These are phyloP conservation scores for Pseudeuparius sepicola DNA, from an alignment of 2,888 invertebrate species.

Conservation along the genomic window DNA sequence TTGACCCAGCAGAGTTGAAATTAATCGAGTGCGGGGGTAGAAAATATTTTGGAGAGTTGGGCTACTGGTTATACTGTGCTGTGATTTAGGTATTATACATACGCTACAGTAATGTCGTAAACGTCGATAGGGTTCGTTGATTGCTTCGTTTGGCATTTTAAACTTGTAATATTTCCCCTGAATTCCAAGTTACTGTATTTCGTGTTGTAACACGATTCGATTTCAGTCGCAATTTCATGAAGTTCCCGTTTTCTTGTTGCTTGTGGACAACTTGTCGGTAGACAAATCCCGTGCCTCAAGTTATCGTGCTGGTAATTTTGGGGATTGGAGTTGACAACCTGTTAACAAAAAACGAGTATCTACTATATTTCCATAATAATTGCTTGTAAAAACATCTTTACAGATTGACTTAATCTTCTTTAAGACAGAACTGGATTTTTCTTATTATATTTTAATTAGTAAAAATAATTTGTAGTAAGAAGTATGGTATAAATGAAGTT, in stretches of 20 bases:
- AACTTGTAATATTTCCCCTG: slow-evolving; percentile 22
- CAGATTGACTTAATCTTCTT: no score
- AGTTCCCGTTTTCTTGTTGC: background rate
- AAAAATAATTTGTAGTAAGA: no score
- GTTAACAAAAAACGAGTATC: slow-evolving; percentile 1
- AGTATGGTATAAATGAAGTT: no score
- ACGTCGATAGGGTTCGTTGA: slow-evolving; percentile 22
- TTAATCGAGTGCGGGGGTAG: no score
- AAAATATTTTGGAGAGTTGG: no score
- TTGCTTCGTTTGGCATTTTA: slow-evolving; percentile 26
- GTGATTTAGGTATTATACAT: no score
- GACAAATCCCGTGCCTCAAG: slow-evolving; percentile 29
- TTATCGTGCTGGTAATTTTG: slow-evolving; percentile 27
- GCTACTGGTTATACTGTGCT: no score
- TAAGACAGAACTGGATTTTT: no score
- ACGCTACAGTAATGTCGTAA: slow-evolving; percentile 27
- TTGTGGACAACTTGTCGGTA: slow-evolving; percentile 26
- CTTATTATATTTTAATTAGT: no score
- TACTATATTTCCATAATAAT: no score
- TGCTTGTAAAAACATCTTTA: no score
- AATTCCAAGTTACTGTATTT: slow-evolving; percentile 25
- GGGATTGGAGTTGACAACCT: slow-evolving; percentile 24
- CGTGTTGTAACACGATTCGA: slow-evolving; percentile 25
- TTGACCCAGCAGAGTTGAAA: no score
- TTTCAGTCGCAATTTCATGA: slow-evolving; percentile 7